Evolutionary conservation across 2,113 vertebrate genomes (phyloP).

Genomic region (Heterochromis multidens): DNA sequence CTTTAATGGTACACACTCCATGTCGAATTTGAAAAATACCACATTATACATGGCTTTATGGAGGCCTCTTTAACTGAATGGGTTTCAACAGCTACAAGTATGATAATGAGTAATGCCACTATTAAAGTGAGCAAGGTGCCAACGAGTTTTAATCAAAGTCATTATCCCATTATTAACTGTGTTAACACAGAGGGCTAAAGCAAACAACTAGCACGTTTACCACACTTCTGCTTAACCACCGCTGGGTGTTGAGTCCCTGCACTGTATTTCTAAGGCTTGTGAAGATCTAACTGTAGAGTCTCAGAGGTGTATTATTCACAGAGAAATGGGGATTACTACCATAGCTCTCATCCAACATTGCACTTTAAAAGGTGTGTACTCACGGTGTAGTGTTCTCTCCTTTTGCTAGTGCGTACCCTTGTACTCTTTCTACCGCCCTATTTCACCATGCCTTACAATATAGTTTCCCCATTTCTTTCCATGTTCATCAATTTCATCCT

Average conservation of each 20-base stretch:
- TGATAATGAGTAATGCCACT: background rate
- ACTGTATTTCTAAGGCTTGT: constrained; percentile 38
- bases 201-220: constrained; percentile 33
- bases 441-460: background rate
- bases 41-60: background rate
- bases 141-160: constrained; percentile 1
- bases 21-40: background rate
- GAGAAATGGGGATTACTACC: constrained; percentile 36
- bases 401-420: background rate
- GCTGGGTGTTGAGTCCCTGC: constrained; percentile 29
- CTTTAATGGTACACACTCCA: background rate
- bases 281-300: constrained; percentile 35
- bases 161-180: constrained; percentile 25
- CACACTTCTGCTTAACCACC: constrained; percentile 4
- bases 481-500: background rate
- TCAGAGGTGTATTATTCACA: constrained; percentile 60
- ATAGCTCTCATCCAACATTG: constrained; percentile 39
- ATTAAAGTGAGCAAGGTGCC: background rate
- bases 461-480: background rate
- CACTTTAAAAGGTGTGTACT: constrained; percentile 46
- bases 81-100: background rate
- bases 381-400: background rate
- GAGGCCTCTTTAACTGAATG: background rate
- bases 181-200: constrained; percentile 17
- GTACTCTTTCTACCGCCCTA: background rate